These are phyloP conservation scores for Sipha flava DNA, from an alignment of 1,140 invertebrate species.

Conservation along the genomic window DNA sequence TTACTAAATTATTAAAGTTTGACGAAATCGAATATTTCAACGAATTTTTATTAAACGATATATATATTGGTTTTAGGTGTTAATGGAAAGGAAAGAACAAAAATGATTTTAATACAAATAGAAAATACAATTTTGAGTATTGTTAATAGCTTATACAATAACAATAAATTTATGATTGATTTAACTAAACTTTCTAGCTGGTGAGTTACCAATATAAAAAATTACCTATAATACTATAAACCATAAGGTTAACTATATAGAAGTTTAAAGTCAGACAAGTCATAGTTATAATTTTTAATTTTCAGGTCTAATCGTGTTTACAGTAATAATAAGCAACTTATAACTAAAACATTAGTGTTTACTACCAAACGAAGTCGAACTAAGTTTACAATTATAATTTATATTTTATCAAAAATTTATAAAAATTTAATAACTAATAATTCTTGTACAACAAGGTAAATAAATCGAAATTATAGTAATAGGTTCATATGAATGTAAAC, in stretches of 20 bases:
- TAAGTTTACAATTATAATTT: conserved; percentile 31
- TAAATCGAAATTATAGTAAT: neutral
- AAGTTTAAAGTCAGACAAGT: neutral
- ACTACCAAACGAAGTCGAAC: conserved; percentile 9
- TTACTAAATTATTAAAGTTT: no score
- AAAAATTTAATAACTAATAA: conserved; percentile 23
- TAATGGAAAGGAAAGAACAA: neutral
- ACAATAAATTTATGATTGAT: neutral
- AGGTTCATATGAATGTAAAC: conserved; percentile 40
- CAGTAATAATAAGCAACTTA: neutral
- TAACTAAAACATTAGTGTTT: neutral
- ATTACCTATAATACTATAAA: neutral
- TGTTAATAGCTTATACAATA: neutral
- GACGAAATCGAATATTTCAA: no score
- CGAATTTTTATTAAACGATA: no score
- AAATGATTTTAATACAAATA: neutral
- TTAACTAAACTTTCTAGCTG: neutral
- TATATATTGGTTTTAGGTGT: neutral
- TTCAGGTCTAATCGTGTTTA: neutral
- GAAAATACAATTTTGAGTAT: conserved; percentile 2
- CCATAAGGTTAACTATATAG: neutral
- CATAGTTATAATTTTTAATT: neutral
- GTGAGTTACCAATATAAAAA: neutral
- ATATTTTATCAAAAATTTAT: conserved; percentile 35
- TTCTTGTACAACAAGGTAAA: conserved; percentile 33